Evolutionary conservation across 2,888 invertebrate genomes (phyloP), one percentile per base, ranked within the genome.

Genomic region (Thereva unica): DNA sequence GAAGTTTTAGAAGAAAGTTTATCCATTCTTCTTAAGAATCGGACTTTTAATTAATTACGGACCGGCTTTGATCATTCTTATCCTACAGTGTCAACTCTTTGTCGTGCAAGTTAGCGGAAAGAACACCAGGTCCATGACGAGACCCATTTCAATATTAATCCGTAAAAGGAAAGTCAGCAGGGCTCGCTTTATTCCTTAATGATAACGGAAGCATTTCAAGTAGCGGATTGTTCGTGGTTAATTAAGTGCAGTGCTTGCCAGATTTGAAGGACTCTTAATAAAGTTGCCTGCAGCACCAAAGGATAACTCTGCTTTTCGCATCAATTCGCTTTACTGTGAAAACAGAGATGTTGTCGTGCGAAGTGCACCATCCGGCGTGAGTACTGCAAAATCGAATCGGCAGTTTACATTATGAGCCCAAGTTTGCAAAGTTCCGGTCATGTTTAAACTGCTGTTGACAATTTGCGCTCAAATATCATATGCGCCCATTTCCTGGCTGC

Each of bases 381-480:
- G 23, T 23, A 23, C 23, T 23, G 23, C 23, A 23, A 23, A 23
- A 23, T 23, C 23, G 23, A 23, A 23, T 23, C 23, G 23, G 23
- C 23, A 23, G 23, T 23, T 6, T 41, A 50, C 61, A 45, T 61
- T 61, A 50, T 34, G 50, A 49, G 50, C 38, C n/a, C 40, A n/a
- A 61, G 40, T 23, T 41, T 23, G 9, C 57, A 59, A 47, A 47
- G 47, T 12, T 49, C 47, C 41, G 47, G 38, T 50, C 41, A 49
- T 50, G 40, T 59, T 59, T 49, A 49, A 45, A 23, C 47, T 59
- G 59, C 49, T 49, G 50, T 61, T 50, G 61, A 49, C 61, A 61
- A 61, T 61, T 61, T 40, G 41, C 50, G 61, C 50, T 50, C 34
- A 50, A 61, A 61, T 50, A 61, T 61, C 61, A 61, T 61, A 61